These are phyloP conservation scores for Macrophya alboannulata DNA, from an alignment of 2,888 invertebrate genomes.

Conservation along the genomic window DNA sequence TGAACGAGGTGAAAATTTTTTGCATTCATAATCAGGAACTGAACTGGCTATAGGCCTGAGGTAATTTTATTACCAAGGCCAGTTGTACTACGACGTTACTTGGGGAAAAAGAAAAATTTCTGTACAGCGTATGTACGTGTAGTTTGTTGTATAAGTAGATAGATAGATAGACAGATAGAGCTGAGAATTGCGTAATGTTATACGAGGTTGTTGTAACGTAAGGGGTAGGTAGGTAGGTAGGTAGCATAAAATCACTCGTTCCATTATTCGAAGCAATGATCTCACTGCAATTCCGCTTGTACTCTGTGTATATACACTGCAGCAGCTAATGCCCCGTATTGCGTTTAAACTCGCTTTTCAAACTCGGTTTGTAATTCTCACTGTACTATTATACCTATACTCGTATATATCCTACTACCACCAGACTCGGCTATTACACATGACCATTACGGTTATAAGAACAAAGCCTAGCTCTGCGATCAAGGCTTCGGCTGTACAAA, in stretches of 20 bases:
- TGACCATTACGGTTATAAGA: neutral
- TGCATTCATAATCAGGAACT: constrained; percentile 1
- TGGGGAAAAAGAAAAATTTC: neutral
- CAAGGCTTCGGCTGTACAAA: constrained; percentile 25
- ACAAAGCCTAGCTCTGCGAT: constrained; percentile 35
- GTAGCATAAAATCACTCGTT: constrained; percentile 75
- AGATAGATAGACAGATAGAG: constrained; percentile 57
- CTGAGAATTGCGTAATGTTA: constrained; percentile 77
- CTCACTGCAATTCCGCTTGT: constrained; percentile 72
- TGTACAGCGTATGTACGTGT: no score
- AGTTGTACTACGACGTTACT: constrained; percentile 73
- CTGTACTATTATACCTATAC: neutral
- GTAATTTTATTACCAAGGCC: constrained; percentile 72
- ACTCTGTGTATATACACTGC: neutral
- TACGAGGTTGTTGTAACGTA: constrained; percentile 55
- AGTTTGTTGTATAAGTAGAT: constrained; percentile 32
- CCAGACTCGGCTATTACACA: neutral
- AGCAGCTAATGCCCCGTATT: constrained; percentile 45
- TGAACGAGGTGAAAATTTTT: neutral
- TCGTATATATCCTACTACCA: neutral
- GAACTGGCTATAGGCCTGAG: neutral
- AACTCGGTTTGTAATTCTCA: constrained; percentile 26
- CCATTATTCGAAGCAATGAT: constrained; percentile 75
- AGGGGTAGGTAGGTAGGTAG: constrained; percentile 58
- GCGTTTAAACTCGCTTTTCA: constrained; percentile 17